phyloP scores from a whole-genome alignment of 2,888 invertebrate species.

The Catocala nupta region DNA sequence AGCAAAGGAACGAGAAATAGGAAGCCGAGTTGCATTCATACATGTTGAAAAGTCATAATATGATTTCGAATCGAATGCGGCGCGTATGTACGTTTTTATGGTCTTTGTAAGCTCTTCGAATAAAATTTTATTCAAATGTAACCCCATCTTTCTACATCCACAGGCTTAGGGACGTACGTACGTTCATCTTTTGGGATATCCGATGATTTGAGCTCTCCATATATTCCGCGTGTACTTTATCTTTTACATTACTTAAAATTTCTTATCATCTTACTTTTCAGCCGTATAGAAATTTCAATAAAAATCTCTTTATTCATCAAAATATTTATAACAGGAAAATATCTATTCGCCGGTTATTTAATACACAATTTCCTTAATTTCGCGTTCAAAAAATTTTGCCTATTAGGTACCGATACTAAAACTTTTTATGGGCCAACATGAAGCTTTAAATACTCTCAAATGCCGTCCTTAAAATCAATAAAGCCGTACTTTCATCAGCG shows the following conservation, averaged over 20 bases:
- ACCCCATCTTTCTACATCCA: constrained; percentile 54
- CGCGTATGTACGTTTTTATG: constrained; percentile 73
- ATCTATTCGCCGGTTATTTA: constrained; percentile 41
- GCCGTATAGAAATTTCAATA: constrained; percentile 36
- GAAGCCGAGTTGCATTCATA: constrained; percentile 78
- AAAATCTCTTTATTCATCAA: constrained; percentile 35
- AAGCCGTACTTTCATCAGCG: constrained; percentile 82
- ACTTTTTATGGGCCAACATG: constrained; percentile 76
- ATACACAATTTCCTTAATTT: constrained; percentile 54
- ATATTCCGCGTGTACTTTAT: constrained; percentile 41
- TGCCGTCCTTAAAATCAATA: constrained; percentile 83
- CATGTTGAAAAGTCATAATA: constrained; percentile 82
- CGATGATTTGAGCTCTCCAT: constrained; percentile 48
- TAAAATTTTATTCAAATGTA: constrained; percentile 71
- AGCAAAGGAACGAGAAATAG: constrained; percentile 73
- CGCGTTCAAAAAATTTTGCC: constrained; percentile 64
- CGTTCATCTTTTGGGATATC: constrained; percentile 52
- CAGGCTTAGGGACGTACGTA: constrained; percentile 54
- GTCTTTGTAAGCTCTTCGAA: constrained; percentile 66
- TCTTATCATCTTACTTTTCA: constrained; percentile 39
- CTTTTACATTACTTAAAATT: constrained; percentile 44
- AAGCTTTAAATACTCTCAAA: constrained; percentile 82
- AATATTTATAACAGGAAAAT: constrained; percentile 45
- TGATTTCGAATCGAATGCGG: constrained; percentile 80
- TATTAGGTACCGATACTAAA: constrained; percentile 75